Percentiles rank a stretch among this genome's conserved stretches.
Conservation (phyloP, 2,797 vertebrate species). For the Cirrhinus molitorella region DNA sequence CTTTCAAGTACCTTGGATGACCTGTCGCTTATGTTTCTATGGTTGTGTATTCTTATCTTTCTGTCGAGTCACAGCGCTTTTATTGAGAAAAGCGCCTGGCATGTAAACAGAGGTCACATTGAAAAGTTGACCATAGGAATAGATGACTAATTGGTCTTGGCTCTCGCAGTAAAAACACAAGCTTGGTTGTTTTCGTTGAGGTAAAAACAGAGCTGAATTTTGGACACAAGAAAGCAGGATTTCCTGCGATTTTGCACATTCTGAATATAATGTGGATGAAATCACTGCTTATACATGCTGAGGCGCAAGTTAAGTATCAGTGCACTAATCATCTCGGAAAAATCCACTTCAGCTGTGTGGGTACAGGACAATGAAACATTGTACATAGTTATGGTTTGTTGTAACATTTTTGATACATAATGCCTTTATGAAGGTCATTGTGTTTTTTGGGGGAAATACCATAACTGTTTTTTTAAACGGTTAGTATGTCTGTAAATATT, state of each 20-base stretch:
- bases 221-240: constrained; percentile 48
- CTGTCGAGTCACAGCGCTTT: constrained; percentile 35
- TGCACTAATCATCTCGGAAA: not conserved
- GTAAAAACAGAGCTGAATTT: constrained; percentile 10
- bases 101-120: constrained; percentile 33
- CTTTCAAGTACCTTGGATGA: constrained; percentile 52
- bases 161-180: not conserved
- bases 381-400: not conserved
- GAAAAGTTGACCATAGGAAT: constrained; percentile 46
- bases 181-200: constrained; percentile 5
- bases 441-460: not conserved
- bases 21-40: constrained; percentile 48
- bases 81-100: constrained; percentile 19
- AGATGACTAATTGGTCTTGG: constrained; percentile 45
- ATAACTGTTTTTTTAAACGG: not conserved
- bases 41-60: constrained; percentile 43
- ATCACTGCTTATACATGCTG: not conserved
- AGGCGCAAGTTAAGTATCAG: not conserved
- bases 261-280: constrained; percentile 31
- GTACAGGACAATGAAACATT: not conserved
- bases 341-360: not conserved
- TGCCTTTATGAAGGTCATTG: not conserved
- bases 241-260: constrained; percentile 58
- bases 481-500: not conserved
- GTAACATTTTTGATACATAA: not conserved